phyloP scores from a whole-genome alignment of 2,113 vertebrate species.

The Eudyptes chrysolophus region DNA sequence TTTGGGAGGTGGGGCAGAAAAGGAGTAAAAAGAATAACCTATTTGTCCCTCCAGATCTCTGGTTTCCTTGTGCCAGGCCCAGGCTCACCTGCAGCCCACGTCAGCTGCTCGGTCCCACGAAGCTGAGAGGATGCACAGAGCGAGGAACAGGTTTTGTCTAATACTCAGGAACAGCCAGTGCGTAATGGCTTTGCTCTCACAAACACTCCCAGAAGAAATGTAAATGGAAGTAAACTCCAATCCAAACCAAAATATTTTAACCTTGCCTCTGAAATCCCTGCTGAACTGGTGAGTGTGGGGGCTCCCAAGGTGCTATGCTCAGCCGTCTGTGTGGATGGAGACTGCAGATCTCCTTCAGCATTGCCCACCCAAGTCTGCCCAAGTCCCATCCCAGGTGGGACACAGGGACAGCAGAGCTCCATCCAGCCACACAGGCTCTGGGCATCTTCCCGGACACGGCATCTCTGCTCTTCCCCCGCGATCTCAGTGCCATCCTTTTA shows the following conservation, averaged over 20 bases:
- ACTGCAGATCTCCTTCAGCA: background rate
- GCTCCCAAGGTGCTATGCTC: background rate
- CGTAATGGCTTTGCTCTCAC: background rate
- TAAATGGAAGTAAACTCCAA: background rate
- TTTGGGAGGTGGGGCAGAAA: background rate
- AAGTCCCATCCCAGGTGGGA: background rate
- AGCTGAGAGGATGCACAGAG: background rate
- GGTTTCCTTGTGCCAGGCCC: background rate
- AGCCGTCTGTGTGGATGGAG: background rate
- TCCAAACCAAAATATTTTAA: background rate
- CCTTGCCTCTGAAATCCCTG: background rate
- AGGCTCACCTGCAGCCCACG: background rate
- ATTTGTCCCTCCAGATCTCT: background rate
- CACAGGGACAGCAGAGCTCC: too few relatives aligned
- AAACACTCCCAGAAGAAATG: background rate
- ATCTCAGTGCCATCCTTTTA: background rate
- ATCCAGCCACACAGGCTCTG: background rate
- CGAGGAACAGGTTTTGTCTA: background rate
- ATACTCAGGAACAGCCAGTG: background rate
- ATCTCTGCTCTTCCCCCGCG: background rate
- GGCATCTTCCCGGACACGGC: accelerated
- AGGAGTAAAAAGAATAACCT: background rate
- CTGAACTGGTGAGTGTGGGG: background rate
- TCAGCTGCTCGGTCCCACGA: background rate
- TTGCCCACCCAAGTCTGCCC: background rate